A percentile compares a stretch with the other conserved stretches of the same genome.
Evolutionary conservation across 2,888 invertebrate genomes (phyloP).

Genomic region (Caenorhabditis japonica): DNA sequence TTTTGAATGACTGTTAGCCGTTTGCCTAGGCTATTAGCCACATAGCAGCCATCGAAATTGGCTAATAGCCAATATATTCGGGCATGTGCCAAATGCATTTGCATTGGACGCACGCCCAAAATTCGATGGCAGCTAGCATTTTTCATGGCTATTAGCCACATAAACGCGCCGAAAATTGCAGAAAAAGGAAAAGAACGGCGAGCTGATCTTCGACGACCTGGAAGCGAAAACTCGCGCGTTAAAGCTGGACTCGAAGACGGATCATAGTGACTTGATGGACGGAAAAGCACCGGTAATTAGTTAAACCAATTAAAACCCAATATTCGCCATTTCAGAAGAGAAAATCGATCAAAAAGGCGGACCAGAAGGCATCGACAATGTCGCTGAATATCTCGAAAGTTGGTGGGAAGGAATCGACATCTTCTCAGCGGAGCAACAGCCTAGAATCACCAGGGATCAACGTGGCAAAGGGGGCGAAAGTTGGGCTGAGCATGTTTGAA

Average conservation of each 20-base stretch:
- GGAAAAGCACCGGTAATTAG: constrained; percentile 21
- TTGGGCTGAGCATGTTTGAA: constrained; percentile 41
- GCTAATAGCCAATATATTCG: too few species aligned
- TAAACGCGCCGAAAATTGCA: not conserved
- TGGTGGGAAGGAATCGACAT: constrained; percentile 19
- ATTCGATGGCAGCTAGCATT: too few species aligned
- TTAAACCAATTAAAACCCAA: too few species aligned
- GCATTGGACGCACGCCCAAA: too few species aligned
- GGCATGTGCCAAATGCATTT: too few species aligned
- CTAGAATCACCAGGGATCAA: constrained; percentile 22
- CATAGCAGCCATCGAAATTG: too few species aligned
- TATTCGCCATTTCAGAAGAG: constrained; percentile 19
- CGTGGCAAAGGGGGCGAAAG: not conserved
- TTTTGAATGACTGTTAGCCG: too few species aligned
- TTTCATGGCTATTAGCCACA: too few species aligned
- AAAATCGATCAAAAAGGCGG: constrained; percentile 33
- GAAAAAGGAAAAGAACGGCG: constrained; percentile 26
- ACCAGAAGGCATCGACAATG: constrained; percentile 40
- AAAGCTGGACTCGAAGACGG: constrained; percentile 25
- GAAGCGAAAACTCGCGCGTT: constrained; percentile 34
- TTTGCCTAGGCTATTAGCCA: too few species aligned
- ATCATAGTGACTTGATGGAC: constrained; percentile 34
- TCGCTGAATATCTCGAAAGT: constrained; percentile 22
- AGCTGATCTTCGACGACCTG: constrained; percentile 43
- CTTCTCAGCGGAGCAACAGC: constrained; percentile 38